phyloP scores from a whole-genome alignment of 2,113 vertebrate species.

The Rhinolophus ferrumequinum region DNA sequence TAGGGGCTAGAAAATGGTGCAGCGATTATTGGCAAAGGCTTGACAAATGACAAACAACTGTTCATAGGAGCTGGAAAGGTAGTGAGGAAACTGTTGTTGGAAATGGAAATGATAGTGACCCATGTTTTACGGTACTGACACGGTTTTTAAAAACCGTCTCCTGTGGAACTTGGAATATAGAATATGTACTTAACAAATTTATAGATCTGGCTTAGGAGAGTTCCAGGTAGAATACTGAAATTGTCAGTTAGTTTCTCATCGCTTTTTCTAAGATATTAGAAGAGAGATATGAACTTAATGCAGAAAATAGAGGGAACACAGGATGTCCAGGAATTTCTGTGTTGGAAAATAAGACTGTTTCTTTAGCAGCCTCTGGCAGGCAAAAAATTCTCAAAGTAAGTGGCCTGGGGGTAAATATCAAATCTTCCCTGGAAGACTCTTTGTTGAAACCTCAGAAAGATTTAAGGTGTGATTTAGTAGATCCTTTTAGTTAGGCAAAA shows the following conservation, averaged over 20 bases:
- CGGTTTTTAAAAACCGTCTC: not conserved
- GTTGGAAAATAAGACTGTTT: not conserved
- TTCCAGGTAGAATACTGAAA: constrained; percentile 8
- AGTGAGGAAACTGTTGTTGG: not conserved
- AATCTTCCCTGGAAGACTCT: not conserved
- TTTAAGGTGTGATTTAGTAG: not conserved
- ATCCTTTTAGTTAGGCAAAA: not conserved
- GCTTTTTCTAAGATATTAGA: not conserved
- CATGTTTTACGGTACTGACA: not conserved
- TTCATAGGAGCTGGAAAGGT: not conserved
- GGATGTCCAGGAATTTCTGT: not conserved
- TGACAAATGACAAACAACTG: not conserved
- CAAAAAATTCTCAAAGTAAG: not conserved
- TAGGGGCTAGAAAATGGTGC: not conserved
- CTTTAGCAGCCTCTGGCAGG: not conserved
- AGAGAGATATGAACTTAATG: not conserved
- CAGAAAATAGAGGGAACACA: not conserved
- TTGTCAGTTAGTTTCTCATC: not conserved
- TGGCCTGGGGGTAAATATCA: not conserved
- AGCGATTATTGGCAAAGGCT: not conserved
- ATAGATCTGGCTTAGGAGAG: not conserved
- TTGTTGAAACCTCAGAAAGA: not conserved
- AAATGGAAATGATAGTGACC: not conserved
- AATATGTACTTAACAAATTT: not conserved
- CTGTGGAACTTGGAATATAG: not conserved